These are phyloP conservation scores for Cardiocondyla obscurior DNA, from an alignment of 1,140 invertebrate species.

Conservation along the genomic window DNA sequence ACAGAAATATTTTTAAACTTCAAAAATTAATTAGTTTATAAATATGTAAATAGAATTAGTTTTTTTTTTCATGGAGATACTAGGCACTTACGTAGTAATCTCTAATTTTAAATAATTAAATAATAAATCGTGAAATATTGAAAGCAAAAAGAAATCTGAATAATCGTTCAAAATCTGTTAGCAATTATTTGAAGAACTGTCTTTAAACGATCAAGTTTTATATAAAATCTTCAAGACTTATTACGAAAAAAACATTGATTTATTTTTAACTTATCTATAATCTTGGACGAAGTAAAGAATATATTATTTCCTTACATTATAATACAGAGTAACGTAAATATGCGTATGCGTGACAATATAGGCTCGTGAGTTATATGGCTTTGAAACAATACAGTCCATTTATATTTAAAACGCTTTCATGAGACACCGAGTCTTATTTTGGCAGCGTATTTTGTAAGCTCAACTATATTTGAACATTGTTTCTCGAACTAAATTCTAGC, in stretches of 20 bases:
- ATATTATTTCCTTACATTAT: slow-evolving; percentile 75
- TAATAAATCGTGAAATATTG: too few relatives aligned
- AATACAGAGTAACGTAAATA: slow-evolving; percentile 71
- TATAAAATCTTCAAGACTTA: not conserved
- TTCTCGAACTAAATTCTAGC: not conserved
- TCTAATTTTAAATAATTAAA: too few relatives aligned
- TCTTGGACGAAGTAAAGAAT: slow-evolving; percentile 77
- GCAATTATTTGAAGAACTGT: not conserved
- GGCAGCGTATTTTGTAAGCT: not conserved
- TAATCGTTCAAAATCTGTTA: not conserved
- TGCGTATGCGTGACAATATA: slow-evolving; percentile 53
- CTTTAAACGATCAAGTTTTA: not conserved
- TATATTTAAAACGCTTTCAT: not conserved
- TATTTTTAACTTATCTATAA: slow-evolving; percentile 77
- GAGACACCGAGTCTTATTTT: not conserved
- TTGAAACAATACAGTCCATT: slow-evolving; percentile 40
- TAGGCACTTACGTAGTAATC: too few relatives aligned
- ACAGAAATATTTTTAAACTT: slow-evolving; percentile 90
- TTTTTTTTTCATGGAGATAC: too few relatives aligned
- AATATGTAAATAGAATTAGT: not conserved
- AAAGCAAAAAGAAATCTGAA: too few relatives aligned
- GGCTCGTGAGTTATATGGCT: slow-evolving; percentile 46
- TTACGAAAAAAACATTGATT: slow-evolving; percentile 77
- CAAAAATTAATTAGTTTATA: not conserved
- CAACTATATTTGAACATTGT: not conserved